phyloP scores from a whole-genome alignment of 2,888 invertebrate species.

The Pandemis heparana region DNA sequence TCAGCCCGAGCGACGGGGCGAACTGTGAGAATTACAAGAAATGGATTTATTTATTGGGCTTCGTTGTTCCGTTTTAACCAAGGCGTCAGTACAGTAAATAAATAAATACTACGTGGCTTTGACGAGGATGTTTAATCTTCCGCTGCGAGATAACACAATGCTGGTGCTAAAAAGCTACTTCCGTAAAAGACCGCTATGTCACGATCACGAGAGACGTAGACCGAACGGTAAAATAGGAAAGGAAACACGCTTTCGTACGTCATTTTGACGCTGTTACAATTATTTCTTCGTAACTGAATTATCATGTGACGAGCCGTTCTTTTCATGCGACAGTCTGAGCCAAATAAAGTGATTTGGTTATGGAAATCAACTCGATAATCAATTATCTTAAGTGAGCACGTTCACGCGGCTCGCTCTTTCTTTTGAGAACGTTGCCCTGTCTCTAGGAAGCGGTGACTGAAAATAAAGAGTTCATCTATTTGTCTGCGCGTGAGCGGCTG shows the following conservation, averaged over 20 bases:
- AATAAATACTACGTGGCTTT: slow-evolving; percentile 62
- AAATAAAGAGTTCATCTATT: slow-evolving; percentile 59
- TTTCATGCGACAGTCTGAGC: not conserved
- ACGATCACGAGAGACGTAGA: slow-evolving; percentile 16
- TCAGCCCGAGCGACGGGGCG: slow-evolving; percentile 70
- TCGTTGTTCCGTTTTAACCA: slow-evolving; percentile 77
- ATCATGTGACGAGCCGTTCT: not conserved
- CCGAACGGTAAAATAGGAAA: slow-evolving; percentile 18
- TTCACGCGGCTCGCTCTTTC: slow-evolving; percentile 40
- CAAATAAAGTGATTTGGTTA: slow-evolving; percentile 1
- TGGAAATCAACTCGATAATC: slow-evolving; percentile 10
- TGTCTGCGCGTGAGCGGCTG: slow-evolving; percentile 57
- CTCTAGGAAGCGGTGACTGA: slow-evolving; percentile 53
- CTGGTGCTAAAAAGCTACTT: slow-evolving; percentile 60
- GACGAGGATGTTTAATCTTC: slow-evolving; percentile 57
- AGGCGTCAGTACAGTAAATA: slow-evolving; percentile 67
- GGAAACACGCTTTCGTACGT: not conserved
- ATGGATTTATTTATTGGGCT: slow-evolving; percentile 83
- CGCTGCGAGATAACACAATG: slow-evolving; percentile 52
- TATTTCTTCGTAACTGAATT: not conserved
- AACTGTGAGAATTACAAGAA: slow-evolving; percentile 83
- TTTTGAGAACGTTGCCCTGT: slow-evolving; percentile 60
- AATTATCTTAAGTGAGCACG: slow-evolving; percentile 14
- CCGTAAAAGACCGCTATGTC: slow-evolving; percentile 51
- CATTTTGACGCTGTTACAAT: not conserved